Conservation (phyloP, 2,888 invertebrate species). For the Formica aserva region DNA sequence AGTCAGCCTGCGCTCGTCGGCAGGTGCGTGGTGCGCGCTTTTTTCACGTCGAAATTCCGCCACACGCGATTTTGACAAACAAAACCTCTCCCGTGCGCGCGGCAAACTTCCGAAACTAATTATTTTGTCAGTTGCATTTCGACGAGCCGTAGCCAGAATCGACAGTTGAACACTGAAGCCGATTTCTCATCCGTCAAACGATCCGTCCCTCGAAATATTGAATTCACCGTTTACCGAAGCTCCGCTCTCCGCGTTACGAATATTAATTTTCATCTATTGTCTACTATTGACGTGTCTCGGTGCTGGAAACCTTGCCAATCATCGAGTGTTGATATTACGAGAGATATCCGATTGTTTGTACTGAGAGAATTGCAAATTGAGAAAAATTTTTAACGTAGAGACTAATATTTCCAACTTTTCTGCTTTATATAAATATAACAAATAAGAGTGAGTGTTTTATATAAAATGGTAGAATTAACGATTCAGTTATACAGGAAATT, state of each 20-base stretch:
- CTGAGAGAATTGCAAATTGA: constrained; percentile 18
- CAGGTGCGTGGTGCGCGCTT: constrained; percentile 65
- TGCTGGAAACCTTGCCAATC: constrained; percentile 59
- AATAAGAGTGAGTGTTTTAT: background rate
- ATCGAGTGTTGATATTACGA: constrained; percentile 43
- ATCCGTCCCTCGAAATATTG: constrained; percentile 71
- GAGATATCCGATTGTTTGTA: constrained; percentile 36
- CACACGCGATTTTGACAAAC: constrained; percentile 59
- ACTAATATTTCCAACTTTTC: background rate
- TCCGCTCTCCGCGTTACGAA: constrained; percentile 54
- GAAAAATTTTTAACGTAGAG: constrained; percentile 6
- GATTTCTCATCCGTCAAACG: constrained; percentile 69
- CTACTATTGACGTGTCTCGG: constrained; percentile 27
- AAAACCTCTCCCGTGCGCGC: constrained; percentile 38
- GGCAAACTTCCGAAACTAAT: constrained; percentile 65
- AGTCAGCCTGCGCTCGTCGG: constrained; percentile 51
- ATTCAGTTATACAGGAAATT: background rate
- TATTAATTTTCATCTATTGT: constrained; percentile 67
- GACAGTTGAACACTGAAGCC: constrained; percentile 69
- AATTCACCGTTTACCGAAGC: constrained; percentile 67
- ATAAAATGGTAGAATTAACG: background rate
- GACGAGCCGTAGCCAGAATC: constrained; percentile 62
- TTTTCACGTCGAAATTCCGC: constrained; percentile 57
- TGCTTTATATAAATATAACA: constrained; percentile 5
- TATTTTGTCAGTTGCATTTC: constrained; percentile 75